Conservation (phyloP, 2,113 vertebrate genomes). For the Sprattus sprattus region DNA sequence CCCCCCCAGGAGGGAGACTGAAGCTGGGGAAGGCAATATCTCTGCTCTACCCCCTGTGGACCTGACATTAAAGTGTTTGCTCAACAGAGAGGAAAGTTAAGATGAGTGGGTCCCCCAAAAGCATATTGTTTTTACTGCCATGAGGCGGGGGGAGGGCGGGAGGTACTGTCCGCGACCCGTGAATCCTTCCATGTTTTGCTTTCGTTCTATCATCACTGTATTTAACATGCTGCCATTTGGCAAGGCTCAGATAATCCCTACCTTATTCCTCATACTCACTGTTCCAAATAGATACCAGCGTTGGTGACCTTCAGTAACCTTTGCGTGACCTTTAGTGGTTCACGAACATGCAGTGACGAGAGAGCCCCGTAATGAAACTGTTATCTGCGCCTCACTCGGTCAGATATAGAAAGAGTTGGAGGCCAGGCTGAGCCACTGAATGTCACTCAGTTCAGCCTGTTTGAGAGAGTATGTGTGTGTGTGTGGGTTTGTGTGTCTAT, state of each 20-base stretch:
- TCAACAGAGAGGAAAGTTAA: constrained; percentile 22
- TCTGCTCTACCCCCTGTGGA: not conserved
- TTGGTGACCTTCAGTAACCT: constrained; percentile 63
- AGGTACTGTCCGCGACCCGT: not conserved
- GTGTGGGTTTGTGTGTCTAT: constrained; percentile 10
- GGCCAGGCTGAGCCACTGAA: not conserved
- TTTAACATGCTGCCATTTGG: constrained; percentile 44
- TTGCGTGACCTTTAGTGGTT: constrained; percentile 66
- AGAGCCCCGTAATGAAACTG: constrained; percentile 43
- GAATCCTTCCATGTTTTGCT: not conserved
- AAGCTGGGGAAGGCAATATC: constrained; percentile 4
- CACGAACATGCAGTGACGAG: constrained; percentile 55
- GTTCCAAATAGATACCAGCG: constrained; percentile 45
- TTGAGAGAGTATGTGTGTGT: not conserved
- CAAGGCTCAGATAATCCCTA: constrained; percentile 30
- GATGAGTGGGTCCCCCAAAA: constrained; percentile 37
- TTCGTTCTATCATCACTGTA: constrained; percentile 17
- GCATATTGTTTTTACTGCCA: not conserved
- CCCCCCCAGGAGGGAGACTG: not conserved
- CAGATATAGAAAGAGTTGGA: constrained; percentile 19
- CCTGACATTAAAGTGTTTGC: constrained; percentile 43
- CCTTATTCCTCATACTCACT: constrained; percentile 37
- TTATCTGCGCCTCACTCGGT: constrained; percentile 30
- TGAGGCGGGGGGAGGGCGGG: not conserved
- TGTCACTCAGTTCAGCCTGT: not conserved